Conservation (phyloP, 2,888 invertebrate genomes). For the Diarsia brunnea region DNA sequence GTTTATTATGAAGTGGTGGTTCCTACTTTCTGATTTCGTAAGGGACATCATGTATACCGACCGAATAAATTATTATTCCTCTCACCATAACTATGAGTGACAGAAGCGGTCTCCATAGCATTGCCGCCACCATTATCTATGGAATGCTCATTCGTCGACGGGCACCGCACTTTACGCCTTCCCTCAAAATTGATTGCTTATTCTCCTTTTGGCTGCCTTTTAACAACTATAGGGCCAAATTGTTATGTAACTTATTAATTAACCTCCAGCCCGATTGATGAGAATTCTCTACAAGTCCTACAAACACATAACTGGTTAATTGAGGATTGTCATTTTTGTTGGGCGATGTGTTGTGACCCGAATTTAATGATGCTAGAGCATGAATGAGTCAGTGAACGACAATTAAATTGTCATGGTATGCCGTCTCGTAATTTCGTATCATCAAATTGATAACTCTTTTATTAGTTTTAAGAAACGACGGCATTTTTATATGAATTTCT, state of each 20-base stretch:
- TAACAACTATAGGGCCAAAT: conserved; percentile 77
- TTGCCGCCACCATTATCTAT: conserved; percentile 73
- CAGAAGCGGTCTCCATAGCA: conserved; percentile 71
- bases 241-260: conserved; percentile 80
- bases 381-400: conserved; percentile 75
- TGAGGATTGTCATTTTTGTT: conserved; percentile 72
- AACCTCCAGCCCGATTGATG: conserved; percentile 57
- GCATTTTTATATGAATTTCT: conserved; percentile 1
- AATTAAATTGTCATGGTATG: conserved; percentile 72
- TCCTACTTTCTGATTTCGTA: neutral
- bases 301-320: conserved; percentile 67
- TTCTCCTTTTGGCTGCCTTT: conserved; percentile 78
- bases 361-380: conserved; percentile 67
- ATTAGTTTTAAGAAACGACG: conserved; percentile 41
- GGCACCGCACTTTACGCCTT: conserved; percentile 82
- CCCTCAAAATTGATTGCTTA: conserved; percentile 81
- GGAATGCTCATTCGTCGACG: conserved; percentile 80
- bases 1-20: neutral
- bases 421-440: conserved; percentile 68
- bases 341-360: conserved; percentile 70
- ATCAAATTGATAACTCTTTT: conserved; percentile 49
- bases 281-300: conserved; percentile 42
- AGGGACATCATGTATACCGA: neutral
- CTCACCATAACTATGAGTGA: neutral
- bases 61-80: neutral